Percentiles rank a stretch among this genome's conserved stretches.
Evolutionary conservation across 2,113 vertebrate species (phyloP).

Genomic region (Chrysemys picta): DNA sequence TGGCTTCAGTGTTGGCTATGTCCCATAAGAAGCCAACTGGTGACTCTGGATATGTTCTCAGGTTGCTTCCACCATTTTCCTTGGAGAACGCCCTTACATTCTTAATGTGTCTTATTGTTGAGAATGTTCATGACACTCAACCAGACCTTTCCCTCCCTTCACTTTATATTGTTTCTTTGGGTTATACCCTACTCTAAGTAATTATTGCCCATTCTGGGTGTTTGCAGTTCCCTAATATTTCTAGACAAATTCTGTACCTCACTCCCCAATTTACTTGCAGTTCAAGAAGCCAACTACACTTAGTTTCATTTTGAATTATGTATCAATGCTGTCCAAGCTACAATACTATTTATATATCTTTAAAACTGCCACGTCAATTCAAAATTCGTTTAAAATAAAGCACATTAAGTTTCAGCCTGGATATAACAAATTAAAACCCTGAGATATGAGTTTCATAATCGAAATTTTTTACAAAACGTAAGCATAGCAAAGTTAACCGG

Average conservation of each 20-base stretch:
- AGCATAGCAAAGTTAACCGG: neutral
- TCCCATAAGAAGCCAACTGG: neutral
- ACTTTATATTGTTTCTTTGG: neutral
- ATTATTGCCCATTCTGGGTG: neutral
- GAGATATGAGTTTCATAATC: neutral
- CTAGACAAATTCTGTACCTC: neutral
- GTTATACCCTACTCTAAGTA: neutral
- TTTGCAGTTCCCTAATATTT: neutral
- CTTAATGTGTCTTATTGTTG: neutral
- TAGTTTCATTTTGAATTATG: neutral
- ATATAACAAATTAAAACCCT: neutral
- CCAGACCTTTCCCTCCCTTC: neutral
- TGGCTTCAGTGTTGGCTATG: neutral
- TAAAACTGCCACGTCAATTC: neutral
- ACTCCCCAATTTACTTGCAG: neutral
- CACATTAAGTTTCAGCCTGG: slow-evolving; percentile 4
- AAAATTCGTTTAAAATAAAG: neutral
- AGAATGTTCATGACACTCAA: neutral
- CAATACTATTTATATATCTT: neutral
- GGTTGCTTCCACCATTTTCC: neutral
- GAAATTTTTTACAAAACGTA: neutral
- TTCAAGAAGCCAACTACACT: neutral
- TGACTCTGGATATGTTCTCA: neutral
- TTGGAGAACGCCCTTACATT: fast-evolving
- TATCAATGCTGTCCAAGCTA: neutral